Base-by-base conservation (phyloP, 37 sponge, comb jelly and placozoan species). In the Beroe ovata region DNA sequence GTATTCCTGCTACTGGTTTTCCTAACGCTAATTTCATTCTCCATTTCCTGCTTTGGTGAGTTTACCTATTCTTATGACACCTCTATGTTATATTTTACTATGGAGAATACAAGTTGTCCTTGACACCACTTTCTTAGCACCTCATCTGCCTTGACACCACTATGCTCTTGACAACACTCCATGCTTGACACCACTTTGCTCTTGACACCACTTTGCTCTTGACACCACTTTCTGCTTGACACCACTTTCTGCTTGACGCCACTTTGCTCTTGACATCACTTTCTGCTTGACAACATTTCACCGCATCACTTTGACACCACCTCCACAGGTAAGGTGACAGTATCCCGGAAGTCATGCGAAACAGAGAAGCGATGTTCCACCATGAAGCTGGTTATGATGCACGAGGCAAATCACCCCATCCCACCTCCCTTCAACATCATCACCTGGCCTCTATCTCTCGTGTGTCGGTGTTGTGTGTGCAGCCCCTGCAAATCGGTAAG, bases 371-470 rank as follows among this genome's bases (percentile, higher is more conserved):
- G 84, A 29, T 77, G 84, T 54, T 42, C 54, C 8, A n/a, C 33
- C 19, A 77, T 77, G 84, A 77, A 77, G 28, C 42, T 77, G 28
- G 84, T 77, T 3, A 77, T 77, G 84, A 77, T 77, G 84, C 54
- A 77, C 84, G 84, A 77, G 28, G 84, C 54, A 21, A 42, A 42
- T 29, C 84, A 77, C 28, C 84, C 84, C 8, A 35, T 77, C 11
- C 84, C 84, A 4, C 38, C 84, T 2, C 84, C 84, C 8, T 77
- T 77, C 54, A 77, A 77, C 84, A 20, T 77, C 26, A 3, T 77
- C 84, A 77, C 84, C 28, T 42, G 42, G 54, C 84, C 84, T 11
- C 84, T 77, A 8, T n/a, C 84, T 42, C 26, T 77, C 28, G 26
- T 77, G 22, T 20, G 84, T 6, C 0, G 11, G 1, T 21, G 54